Conservation (phyloP, 2,113 vertebrate species). For the Spea bombifrons region DNA sequence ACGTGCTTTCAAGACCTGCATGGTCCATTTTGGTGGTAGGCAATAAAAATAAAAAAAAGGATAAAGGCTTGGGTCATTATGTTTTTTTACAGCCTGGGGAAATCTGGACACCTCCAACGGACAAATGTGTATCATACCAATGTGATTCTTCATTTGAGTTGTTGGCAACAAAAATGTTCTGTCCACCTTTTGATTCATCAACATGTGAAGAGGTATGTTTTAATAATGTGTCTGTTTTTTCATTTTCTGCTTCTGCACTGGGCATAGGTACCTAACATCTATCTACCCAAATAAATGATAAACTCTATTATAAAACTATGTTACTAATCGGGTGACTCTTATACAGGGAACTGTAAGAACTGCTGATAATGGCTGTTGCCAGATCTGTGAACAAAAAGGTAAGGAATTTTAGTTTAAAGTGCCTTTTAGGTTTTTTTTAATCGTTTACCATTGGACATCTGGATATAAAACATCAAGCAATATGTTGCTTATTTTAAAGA, state of each 20-base stretch:
- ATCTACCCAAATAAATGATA: too few species aligned
- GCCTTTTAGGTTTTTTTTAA: too few species aligned
- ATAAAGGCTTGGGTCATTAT: neutral
- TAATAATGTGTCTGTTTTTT: neutral
- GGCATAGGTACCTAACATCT: too few species aligned
- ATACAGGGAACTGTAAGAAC: neutral
- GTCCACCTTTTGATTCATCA: neutral
- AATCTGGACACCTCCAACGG: neutral
- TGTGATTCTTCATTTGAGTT: neutral
- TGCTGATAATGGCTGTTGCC: conserved; percentile 6
- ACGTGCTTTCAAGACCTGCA: too few species aligned
- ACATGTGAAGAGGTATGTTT: neutral
- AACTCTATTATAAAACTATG: too few species aligned
- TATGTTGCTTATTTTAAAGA: too few species aligned
- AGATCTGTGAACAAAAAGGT: neutral
- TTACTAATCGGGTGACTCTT: too few species aligned
- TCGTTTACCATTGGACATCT: too few species aligned
- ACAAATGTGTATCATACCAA: neutral
- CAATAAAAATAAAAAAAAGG: neutral
- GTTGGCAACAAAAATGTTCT: neutral
- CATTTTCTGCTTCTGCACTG: too few species aligned
- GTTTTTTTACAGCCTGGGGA: conserved; percentile 1
- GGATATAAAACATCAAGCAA: too few species aligned
- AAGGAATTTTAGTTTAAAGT: neutral
- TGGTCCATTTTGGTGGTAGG: too few species aligned